Base-by-base conservation (phyloP, 1,140 invertebrate genomes). In the Elysia chlorotica region DNA sequence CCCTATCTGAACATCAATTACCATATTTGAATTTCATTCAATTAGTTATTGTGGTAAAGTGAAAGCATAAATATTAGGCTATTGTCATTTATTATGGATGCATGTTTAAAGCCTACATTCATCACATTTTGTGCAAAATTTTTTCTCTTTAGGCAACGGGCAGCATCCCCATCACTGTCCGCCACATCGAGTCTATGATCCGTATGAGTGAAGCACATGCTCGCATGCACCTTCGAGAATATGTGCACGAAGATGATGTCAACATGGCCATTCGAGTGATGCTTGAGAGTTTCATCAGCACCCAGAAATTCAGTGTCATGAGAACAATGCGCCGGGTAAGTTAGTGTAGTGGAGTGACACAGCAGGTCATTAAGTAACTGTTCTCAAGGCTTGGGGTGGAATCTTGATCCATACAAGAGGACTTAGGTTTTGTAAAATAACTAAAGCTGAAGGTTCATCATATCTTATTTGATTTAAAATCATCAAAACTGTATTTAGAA, bases 181-280 rank as follows among this genome's bases (percentile, higher is more conserved):
- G 98, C 80, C 97, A 99, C 82, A 98, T 99, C 80, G 98, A 99
- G 89, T 98, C 96, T 82, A 96, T 99, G 84, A 99, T 99, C 81
- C 92, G 98, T 36, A 85, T 88, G 81, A 91, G 96, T 0, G 98
- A 99, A 89, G 95, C 98, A 0, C 94, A 98, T 90, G 97, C 98
- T 0, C 92, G 94, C 75, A 95, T 99, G 90, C 96, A 99, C 89
- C 89, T 99, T 19, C 89, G 98, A 19, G 92, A 96, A 78, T 95
- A 93, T 83, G 97, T 99, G 0, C 91, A 93, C 80, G 96, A 99
- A 81, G 94, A 96, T 75, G 98, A 99, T 87, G 95, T 99, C 6
- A 98, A 98, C 87, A 93, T 98, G 91, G 96, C 98, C 19, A 98
- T 99, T 62, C 90, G 95, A 75, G 96, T 99, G 88, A 95, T 97